Evolutionary conservation across 1,140 invertebrate genomes (phyloP), one percentile per base, ranked within the genome.

Genomic region (Drosophila elegans): DNA sequence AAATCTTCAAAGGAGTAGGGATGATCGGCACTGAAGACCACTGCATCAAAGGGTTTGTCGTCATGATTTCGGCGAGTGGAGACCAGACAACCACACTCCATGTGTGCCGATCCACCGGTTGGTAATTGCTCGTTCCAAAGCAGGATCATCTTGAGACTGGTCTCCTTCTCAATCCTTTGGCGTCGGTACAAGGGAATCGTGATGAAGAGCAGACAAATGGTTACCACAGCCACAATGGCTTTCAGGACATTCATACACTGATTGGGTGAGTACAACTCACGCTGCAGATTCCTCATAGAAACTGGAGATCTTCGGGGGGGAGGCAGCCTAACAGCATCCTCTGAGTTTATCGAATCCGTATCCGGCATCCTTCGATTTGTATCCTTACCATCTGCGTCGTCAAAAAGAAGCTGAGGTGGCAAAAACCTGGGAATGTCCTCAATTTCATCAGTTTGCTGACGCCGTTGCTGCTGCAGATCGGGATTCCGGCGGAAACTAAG

Each of bases 71-170:
- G 56, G 4, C 41, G 39, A 4, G 9, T 61, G 36, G 84, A 89
- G 32, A 88, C 21, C 11, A 74, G 4, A 13, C 84, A 88, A 6
- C 76, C 80, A 5, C 83, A 88, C n/a, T 75, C 54, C 16, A n/a
- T 11, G 44, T 71, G 52, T 4, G 21, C 55, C 0, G 67, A 7
- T 11, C 16, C 21, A n/a, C 49, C 39, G n/a, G 4, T 1, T 5
- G 29, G 2, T 12, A 4, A 4, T 4, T 29, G 45, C 1, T 61
- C 49, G 25, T 74, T 84, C 83, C 83, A 88, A 2, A 89, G 36
- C 0, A 88, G 46, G 38, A 88, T 84, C 3, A 45, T 12, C n/a
- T 46, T 38, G 0, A 39, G 61, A 9, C 9, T 44, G 6, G 10
- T 1, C 4, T 57, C 51, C 6, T 11, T 29, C 0, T 12, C 7